A percentile compares a stretch with the other conserved stretches of the same genome.
Evolutionary conservation across 2,888 invertebrate species (phyloP).

Genomic region (Neoascia interrupta): DNA sequence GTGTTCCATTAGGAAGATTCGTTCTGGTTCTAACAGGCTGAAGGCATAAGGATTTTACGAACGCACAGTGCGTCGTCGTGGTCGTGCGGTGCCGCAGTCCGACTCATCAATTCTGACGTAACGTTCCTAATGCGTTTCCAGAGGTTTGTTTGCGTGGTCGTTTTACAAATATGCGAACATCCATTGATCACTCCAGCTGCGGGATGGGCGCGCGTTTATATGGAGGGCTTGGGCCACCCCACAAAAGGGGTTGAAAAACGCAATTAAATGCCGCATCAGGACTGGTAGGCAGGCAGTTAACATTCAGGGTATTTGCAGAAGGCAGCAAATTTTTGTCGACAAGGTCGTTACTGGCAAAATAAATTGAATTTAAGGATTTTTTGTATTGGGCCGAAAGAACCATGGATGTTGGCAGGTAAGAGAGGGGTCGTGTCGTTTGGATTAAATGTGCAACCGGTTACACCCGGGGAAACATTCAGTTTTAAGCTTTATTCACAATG

Average conservation of each 20-base stretch:
- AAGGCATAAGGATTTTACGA: slow-evolving; percentile 34
- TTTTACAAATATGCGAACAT: slow-evolving; percentile 69
- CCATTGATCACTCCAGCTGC: slow-evolving; percentile 35
- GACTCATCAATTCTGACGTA: slow-evolving; percentile 64
- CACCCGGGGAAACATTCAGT: slow-evolving; percentile 22
- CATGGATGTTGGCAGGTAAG: slow-evolving; percentile 5
- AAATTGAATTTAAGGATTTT: slow-evolving; percentile 61
- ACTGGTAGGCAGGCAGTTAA: slow-evolving; percentile 9
- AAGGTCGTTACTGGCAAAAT: slow-evolving; percentile 38
- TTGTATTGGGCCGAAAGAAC: background rate
- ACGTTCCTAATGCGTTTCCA: slow-evolving; percentile 66
- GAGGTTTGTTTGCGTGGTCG: slow-evolving; percentile 69
- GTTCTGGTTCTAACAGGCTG: slow-evolving; percentile 50
- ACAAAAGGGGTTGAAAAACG: slow-evolving; percentile 54
- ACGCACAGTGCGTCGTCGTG: background rate
- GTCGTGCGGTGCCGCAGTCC: slow-evolving; percentile 55
- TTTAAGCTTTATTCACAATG: slow-evolving; percentile 30
- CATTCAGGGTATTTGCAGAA: background rate
- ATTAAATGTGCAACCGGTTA: slow-evolving; percentile 55
- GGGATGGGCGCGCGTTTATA: background rate
- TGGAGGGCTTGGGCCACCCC: no score
- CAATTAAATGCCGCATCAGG: slow-evolving; percentile 64
- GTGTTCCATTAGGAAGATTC: slow-evolving; percentile 66
- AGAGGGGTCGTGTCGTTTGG: background rate
- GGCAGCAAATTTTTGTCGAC: background rate